A percentile compares a stretch with the other conserved stretches of the same genome.
Evolutionary conservation across 2,113 vertebrate genomes (phyloP).

Genomic region (Camelus bactrianus): DNA sequence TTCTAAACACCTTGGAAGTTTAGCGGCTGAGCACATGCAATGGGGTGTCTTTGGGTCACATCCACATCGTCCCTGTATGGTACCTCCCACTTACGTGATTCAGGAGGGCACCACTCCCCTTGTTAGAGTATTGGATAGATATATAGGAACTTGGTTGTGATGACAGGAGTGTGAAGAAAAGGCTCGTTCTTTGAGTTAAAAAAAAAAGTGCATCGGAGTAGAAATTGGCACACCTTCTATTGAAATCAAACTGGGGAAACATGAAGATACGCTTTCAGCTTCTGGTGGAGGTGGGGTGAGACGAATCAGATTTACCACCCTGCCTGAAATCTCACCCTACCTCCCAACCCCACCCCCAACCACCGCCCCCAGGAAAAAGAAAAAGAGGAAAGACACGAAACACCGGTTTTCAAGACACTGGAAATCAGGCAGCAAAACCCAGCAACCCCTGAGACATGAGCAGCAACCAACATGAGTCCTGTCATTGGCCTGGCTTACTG

Average conservation of each 20-base stretch:
- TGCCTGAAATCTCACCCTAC: neutral
- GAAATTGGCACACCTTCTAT: neutral
- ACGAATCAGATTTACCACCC: neutral
- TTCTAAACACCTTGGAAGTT: neutral
- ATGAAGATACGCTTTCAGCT: neutral
- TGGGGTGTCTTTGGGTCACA: neutral
- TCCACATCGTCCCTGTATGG: neutral
- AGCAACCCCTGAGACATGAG: neutral
- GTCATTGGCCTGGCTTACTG: neutral
- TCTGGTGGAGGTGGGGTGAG: neutral
- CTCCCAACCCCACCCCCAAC: neutral
- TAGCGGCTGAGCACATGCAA: neutral
- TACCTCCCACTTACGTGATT: neutral
- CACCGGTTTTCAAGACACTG: neutral
- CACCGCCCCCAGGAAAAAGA: too few relatives aligned
- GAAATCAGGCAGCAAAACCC: neutral
- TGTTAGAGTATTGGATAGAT: neutral
- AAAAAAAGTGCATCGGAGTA: neutral
- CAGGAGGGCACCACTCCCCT: neutral
- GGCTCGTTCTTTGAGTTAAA: neutral
- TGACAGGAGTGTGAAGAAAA: neutral
- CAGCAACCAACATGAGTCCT: neutral
- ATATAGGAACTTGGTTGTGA: neutral
- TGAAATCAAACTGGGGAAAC: neutral
- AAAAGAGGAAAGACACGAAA: too few relatives aligned